phyloP scores from a whole-genome alignment of 2,113 vertebrate species.

The Crotalus tigris region DNA sequence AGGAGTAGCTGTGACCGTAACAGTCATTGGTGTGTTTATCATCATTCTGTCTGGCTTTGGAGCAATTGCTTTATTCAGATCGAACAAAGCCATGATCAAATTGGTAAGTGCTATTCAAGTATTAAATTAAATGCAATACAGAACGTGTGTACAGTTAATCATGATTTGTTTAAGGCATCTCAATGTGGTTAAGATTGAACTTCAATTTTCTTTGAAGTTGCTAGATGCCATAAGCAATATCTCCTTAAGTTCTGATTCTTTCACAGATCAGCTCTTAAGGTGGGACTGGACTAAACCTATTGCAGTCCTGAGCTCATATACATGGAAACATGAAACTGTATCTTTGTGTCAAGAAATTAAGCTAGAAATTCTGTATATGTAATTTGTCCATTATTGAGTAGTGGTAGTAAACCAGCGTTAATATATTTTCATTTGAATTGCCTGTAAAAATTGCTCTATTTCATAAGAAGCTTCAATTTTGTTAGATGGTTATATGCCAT shows the following conservation, averaged over 20 bases:
- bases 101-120: constrained; percentile 21
- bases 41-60: constrained; percentile 47
- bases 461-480: neutral
- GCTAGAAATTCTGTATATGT: neutral
- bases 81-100: constrained; percentile 42
- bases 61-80: constrained; percentile 34
- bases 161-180: no score
- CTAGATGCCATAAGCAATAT: neutral
- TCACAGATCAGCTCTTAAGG: neutral
- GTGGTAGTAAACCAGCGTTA: neutral
- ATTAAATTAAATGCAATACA: neutral
- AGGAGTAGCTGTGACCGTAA: constrained; percentile 33
- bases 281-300: neutral
- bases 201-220: neutral
- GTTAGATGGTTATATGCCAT: neutral
- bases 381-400: neutral
- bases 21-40: constrained; percentile 38
- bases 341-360: neutral
- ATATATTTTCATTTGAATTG: neutral
- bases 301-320: neutral
- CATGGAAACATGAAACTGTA: neutral
- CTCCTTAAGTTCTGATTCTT: neutral
- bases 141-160: neutral
- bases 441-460: neutral
- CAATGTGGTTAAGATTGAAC: neutral